phyloP scores from a whole-genome alignment of 23 tunicate species.

The Diplosoma virens region DNA sequence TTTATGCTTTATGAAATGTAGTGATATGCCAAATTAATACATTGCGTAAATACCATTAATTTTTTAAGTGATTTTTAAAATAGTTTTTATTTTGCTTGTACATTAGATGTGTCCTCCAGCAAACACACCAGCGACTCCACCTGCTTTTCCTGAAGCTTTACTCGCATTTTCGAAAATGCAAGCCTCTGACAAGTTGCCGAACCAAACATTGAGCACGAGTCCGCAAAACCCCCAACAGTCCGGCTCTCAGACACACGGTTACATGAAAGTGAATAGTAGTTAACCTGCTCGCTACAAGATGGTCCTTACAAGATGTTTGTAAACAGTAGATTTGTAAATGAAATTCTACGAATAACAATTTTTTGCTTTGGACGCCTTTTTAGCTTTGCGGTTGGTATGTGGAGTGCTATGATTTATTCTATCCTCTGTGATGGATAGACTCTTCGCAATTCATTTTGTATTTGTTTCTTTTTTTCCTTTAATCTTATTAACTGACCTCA shows the following conservation, averaged over 20 bases:
- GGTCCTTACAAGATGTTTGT: background rate
- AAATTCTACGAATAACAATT: background rate
- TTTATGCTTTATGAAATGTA: too few relatives aligned
- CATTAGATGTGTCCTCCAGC: conserved; percentile 78
- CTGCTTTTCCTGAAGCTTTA: conserved; percentile 87
- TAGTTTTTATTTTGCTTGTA: too few relatives aligned
- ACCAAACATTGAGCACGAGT: conserved; percentile 12
- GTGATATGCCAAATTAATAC: too few relatives aligned
- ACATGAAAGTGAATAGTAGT: conserved; percentile 36
- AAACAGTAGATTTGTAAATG: conserved; percentile 9
- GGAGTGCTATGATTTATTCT: conserved; percentile 6
- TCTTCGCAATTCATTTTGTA: too few relatives aligned
- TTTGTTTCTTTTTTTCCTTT: too few relatives aligned
- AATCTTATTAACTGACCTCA: too few relatives aligned
- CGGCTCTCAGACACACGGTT: conserved; percentile 27
- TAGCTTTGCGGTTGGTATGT: background rate
- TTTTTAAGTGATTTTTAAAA: background rate
- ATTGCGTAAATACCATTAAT: background rate
- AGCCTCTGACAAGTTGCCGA: conserved; percentile 47
- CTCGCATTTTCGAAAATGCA: conserved; percentile 87
- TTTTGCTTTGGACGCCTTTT: background rate
- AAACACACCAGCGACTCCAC: conserved; percentile 89
- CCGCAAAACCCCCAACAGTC: conserved; percentile 28
- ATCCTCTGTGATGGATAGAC: too few relatives aligned
- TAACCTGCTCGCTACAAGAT: background rate